phyloP scores from a whole-genome alignment of 2,113 vertebrate species.

The Numida meleagris region DNA sequence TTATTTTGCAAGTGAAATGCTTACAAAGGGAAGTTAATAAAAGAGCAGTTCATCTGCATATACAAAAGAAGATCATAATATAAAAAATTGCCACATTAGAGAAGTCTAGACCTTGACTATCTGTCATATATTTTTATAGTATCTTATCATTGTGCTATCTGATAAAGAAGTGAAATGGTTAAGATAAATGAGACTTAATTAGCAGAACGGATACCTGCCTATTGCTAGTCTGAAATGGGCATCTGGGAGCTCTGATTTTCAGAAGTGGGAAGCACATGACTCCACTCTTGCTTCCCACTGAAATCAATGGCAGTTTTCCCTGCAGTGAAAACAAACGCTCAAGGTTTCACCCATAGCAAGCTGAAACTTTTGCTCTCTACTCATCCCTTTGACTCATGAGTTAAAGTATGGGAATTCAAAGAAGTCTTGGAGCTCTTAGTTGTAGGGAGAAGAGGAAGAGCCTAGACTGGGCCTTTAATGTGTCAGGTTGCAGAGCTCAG shows the following conservation, averaged over 20 bases:
- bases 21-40: slow-evolving; percentile 68
- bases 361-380: not conserved
- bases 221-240: slow-evolving; percentile 14
- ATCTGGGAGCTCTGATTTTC: slow-evolving; percentile 33
- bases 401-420: not conserved
- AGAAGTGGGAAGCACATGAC: not conserved
- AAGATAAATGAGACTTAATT: slow-evolving; percentile 68
- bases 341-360: not conserved
- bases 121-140: slow-evolving; percentile 55
- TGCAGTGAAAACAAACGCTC: not conserved
- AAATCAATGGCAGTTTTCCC: slow-evolving; percentile 25
- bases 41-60: slow-evolving; percentile 59
- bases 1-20: slow-evolving; percentile 56
- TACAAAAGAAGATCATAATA: slow-evolving; percentile 57
- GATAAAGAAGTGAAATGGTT: slow-evolving; percentile 65
- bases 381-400: not conserved
- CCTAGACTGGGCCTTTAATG: not conserved
- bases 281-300: not conserved
- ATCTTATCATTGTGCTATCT: slow-evolving; percentile 52
- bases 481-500: not conserved
- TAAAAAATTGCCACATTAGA: slow-evolving; percentile 68
- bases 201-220: slow-evolving; percentile 59
- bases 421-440: not conserved
- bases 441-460: not conserved
- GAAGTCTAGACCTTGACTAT: slow-evolving; percentile 68